A percentile compares a stretch with the other conserved stretches of the same genome.
These are phyloP conservation scores for Lepidochrysops patricia DNA, from an alignment of 2,888 invertebrate species.

Conservation along the genomic window DNA sequence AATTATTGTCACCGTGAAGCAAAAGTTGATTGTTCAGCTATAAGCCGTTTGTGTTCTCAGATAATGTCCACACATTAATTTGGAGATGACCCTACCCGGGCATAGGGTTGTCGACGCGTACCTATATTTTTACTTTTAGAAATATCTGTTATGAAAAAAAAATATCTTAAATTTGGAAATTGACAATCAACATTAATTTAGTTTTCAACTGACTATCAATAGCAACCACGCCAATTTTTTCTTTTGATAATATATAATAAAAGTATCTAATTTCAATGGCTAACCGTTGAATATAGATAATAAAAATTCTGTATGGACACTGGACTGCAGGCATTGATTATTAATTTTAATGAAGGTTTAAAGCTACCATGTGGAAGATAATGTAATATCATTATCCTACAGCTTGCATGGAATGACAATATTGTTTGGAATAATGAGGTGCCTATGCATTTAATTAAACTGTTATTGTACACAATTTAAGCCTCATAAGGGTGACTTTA, in stretches of 20 bases:
- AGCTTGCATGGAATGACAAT: background rate
- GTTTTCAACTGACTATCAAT: too few species aligned
- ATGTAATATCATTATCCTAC: background rate
- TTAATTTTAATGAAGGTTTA: background rate
- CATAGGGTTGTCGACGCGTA: background rate
- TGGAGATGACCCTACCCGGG: background rate
- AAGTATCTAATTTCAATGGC: too few species aligned
- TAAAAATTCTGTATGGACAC: too few species aligned
- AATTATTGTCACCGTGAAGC: background rate
- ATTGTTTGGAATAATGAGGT: background rate
- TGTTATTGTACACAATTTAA: too few species aligned
- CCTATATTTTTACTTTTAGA: too few species aligned
- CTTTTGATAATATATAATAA: background rate
- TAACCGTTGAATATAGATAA: too few species aligned
- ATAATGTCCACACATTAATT: conserved; percentile 4
- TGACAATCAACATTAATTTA: too few species aligned
- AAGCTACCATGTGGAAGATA: background rate
- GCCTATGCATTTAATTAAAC: background rate
- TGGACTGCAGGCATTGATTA: too few species aligned
- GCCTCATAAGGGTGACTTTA: too few species aligned
- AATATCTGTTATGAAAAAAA: too few species aligned
- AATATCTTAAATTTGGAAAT: too few species aligned
- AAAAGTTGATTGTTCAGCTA: conserved; percentile 4
- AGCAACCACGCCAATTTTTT: too few species aligned
- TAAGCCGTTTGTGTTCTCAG: background rate